These are phyloP conservation scores for Gasterosteus nipponicus DNA, from an alignment of 2,113 vertebrate species.

Conservation along the genomic window DNA sequence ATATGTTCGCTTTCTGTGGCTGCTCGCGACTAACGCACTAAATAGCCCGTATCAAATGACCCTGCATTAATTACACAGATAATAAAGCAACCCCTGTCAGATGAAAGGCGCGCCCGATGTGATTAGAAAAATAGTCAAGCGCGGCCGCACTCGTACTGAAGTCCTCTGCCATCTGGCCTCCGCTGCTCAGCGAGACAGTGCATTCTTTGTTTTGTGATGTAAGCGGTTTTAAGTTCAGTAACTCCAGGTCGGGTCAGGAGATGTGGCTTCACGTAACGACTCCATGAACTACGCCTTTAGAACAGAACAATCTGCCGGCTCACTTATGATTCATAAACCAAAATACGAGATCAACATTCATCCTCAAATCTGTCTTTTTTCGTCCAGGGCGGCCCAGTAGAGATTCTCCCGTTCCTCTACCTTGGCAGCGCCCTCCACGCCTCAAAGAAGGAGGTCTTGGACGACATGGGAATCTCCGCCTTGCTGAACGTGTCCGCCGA, in stretches of 20 bases:
- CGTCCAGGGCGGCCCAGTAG: slow-evolving; percentile 92
- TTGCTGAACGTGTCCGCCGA: slow-evolving; percentile 96
- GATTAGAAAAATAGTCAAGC: slow-evolving; percentile 49
- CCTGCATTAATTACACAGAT: slow-evolving; percentile 40
- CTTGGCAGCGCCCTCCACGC: slow-evolving; percentile 96
- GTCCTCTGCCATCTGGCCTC: slow-evolving; percentile 39
- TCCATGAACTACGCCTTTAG: background rate
- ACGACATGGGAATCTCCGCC: slow-evolving; percentile 92
- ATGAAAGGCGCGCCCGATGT: slow-evolving; percentile 32
- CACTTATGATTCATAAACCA: background rate
- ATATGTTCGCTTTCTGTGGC: background rate
- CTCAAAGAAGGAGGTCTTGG: slow-evolving; percentile 94
- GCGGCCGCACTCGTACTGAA: slow-evolving; percentile 25
- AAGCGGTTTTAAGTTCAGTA: slow-evolving; percentile 9
- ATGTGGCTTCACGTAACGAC: background rate
- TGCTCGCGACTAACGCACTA: slow-evolving; percentile 9
- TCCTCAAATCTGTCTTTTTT: slow-evolving; percentile 14
- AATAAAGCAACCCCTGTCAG: slow-evolving; percentile 27
- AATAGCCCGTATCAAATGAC: slow-evolving; percentile 21
- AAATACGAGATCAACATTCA: slow-evolving; percentile 5
- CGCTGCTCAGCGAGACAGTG: slow-evolving; percentile 23
- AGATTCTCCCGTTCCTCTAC: slow-evolving; percentile 97
- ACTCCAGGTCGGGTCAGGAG: slow-evolving; percentile 3
- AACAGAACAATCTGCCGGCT: background rate
- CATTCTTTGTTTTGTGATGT: slow-evolving; percentile 25